Percentiles rank a stretch among this genome's conserved stretches.
Conservation (phyloP, 2,797 vertebrate genomes). For the Heteromormyrus szaboi region DNA sequence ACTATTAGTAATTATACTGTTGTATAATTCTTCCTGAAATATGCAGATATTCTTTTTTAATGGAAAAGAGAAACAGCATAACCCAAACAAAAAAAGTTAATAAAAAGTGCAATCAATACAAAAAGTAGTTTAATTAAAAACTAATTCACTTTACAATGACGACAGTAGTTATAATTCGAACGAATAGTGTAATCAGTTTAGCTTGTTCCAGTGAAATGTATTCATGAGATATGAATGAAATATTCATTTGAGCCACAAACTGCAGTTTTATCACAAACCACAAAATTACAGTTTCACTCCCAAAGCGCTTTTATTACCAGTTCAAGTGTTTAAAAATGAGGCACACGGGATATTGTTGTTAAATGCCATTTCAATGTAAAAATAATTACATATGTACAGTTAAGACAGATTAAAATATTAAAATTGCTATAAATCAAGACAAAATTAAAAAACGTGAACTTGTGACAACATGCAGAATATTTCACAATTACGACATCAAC, state of each 20-base stretch:
- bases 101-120: neutral
- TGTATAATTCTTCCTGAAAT: neutral
- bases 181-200: neutral
- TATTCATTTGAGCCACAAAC: neutral
- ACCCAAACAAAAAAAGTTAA: neutral
- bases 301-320: conserved; percentile 51
- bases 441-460: conserved; percentile 22
- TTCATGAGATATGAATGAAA: neutral
- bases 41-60: neutral
- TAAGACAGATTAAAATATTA: conserved; percentile 28
- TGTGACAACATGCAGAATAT: conserved; percentile 24
- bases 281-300: conserved; percentile 23
- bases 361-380: conserved; percentile 34
- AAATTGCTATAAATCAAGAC: neutral
- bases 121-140: neutral
- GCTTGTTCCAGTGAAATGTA: neutral
- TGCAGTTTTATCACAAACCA: neutral
- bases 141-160: neutral
- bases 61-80: neutral
- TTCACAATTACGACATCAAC: neutral
- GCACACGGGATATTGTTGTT: conserved; percentile 38
- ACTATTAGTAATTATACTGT: neutral
- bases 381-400: conserved; percentile 49
- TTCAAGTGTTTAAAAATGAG: conserved; percentile 47
- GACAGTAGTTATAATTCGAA: neutral